Evolutionary conservation across 2,888 invertebrate genomes (phyloP), one percentile per base, ranked within the genome.

Genomic region (Hypomecis atomaria): DNA sequence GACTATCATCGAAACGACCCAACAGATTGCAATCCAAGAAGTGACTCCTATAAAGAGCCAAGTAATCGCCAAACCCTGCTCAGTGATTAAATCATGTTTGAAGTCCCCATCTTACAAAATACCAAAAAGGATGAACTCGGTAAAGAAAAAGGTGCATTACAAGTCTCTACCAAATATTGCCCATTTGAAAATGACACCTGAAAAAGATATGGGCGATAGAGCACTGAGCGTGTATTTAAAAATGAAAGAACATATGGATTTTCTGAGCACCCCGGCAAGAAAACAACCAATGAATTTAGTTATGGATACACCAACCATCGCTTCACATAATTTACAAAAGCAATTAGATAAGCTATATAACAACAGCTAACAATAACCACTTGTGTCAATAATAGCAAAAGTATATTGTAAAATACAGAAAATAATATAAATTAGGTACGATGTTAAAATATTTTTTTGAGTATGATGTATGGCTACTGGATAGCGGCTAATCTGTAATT

Each of bases 41-140:
- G 33, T 67, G 47, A 78, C 69, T 59, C 69, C 75, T 34, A 69
- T 75, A 44, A 77, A 65, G 10, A 79, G 73, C 64, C 67, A 74
- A 4, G 61, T 72, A 7, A 47, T 73, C 6, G 73, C 71, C 48
- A 78, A 80, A 59, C 73, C 79, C 1, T 77, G 77, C 65, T 84
- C 88, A 52, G 86, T 85, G 5, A 87, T 87, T 40, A 88, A 83
- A 70, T 74, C 75, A 7, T 73, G 75, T 66, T 48, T 71, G 6
- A 88, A 85, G 71, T 87, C 88, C 11, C 92, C 90, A 36, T 76
- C 84, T 1, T 92, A 90, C 70, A 89, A 84, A 69, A 88, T 91
- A 75, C 89, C 89, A 42, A 90, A 84, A 64, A 91, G 84, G 67
- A 61, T 36, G 40, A 47, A 23, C 23, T 48, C 83, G 72, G 71